phyloP scores from a whole-genome alignment of 2,113 vertebrate genomes.

The Naja naja region DNA sequence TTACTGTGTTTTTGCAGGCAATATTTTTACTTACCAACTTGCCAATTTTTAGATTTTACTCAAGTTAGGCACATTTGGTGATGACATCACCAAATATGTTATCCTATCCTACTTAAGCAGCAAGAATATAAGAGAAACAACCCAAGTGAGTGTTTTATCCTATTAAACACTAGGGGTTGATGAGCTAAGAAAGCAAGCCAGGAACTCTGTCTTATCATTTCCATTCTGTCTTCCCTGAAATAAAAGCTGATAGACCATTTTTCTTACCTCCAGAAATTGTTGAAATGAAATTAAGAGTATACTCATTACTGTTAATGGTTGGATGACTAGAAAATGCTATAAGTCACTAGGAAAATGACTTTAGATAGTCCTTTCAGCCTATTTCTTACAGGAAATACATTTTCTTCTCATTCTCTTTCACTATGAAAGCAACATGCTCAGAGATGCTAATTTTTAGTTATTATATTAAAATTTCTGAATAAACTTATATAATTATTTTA shows the following conservation, averaged over 20 bases:
- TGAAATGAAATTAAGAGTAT: not conserved
- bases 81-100: no score
- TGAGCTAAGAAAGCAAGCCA: not conserved
- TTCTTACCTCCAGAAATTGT: not conserved
- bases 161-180: not conserved
- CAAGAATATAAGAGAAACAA: not conserved
- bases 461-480: not conserved
- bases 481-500: not conserved
- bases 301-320: not conserved
- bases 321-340: not conserved
- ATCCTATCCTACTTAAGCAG: not conserved
- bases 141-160: not conserved
- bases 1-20: not conserved
- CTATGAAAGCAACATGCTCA: not conserved
- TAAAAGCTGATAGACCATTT: not conserved
- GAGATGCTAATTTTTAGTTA: not conserved
- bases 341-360: not conserved
- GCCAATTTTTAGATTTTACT: not conserved
- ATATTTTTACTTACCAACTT: not conserved
- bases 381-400: not conserved
- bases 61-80: not conserved
- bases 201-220: not conserved
- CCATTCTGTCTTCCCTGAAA: not conserved
- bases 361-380: not conserved
- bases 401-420: not conserved